Evolutionary conservation across 2,888 invertebrate species (phyloP), one percentile per base, ranked within the genome.

Genomic region (Pyrocoelia pectoralis): DNA sequence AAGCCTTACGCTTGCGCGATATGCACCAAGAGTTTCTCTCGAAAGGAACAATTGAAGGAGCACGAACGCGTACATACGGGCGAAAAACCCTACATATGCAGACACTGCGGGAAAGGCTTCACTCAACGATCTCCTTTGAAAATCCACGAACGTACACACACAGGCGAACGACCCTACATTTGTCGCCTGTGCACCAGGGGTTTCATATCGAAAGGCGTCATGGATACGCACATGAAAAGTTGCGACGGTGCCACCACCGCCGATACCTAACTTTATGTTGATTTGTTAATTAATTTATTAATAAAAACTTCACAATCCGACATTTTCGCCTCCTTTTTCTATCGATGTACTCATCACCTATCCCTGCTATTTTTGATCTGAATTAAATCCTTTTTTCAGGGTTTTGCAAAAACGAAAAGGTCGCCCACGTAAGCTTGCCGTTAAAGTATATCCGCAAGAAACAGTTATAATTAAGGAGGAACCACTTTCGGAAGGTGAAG

Each of bases 91-190:
- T 71, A 70, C 50, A 69, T 61, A 10, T 74, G 74, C 58, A 56
- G 70, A 5, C 62, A 69, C 50, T 75, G 76, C 50, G 73, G 84
- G 49, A 86, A 86, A 71, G 84, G 84, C 0, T 86, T 86, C 77
- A 84, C 84, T 19, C 85, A 86, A 77, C 84, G 85, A 72, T 84
- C 85, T 76, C 85, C 86, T 77, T 78, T 87, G 68, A 85, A 84
- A 40, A 77, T 86, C 52, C 86, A 86, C 80, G 84, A 85, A 78
- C 82, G 86, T 55, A 85, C 85, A 56, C 86, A 86, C 78, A 84
- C 84, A 1, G 86, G 86, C 0, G 86, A 86, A 79, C 85, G 85
- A 76, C 86, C 86, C 43, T 84, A 86, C 78, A 83, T 84, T 59
- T 86, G 86, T 76, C 80, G 84, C 66, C 81, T 83, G 74, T 86